Evolutionary conservation across 2,113 vertebrate genomes (phyloP).

Genomic region (Lophotis ruficrista): DNA sequence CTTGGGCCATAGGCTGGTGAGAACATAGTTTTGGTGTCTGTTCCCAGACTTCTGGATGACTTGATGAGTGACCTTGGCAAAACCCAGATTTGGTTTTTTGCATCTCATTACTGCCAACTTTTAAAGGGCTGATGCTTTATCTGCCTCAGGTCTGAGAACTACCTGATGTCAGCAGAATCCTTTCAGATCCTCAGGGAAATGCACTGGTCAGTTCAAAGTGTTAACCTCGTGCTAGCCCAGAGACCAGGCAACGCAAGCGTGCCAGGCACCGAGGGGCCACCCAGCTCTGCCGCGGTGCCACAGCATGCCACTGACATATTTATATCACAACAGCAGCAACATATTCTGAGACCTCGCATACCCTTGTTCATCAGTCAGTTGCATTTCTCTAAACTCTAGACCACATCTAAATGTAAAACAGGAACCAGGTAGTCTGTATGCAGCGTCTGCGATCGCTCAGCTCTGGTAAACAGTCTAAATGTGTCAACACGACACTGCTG

Average conservation of each 20-base stretch:
- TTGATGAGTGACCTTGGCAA: not conserved
- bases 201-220: not conserved
- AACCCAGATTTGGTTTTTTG: not conserved
- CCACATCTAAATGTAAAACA: conserved; percentile 63
- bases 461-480: conserved; percentile 67
- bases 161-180: not conserved
- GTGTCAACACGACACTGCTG: not conserved
- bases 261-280: not conserved
- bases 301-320: fast-evolving
- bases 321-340: not conserved
- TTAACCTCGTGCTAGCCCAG: not conserved
- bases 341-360: conserved; percentile 14
- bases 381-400: conserved; percentile 62
- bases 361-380: conserved; percentile 46
- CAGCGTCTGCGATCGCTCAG: conserved; percentile 35
- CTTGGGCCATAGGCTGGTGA: not conserved
- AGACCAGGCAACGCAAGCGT: fast-evolving
- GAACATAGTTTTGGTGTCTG: not conserved
- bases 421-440: conserved; percentile 61
- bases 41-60: not conserved
- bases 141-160: not conserved
- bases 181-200: not conserved
- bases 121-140: not conserved
- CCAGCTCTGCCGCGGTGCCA: fast-evolving
- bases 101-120: not conserved